These are phyloP conservation scores for Cephus pulcher DNA, from an alignment of 2,888 invertebrate species.

Conservation along the genomic window DNA sequence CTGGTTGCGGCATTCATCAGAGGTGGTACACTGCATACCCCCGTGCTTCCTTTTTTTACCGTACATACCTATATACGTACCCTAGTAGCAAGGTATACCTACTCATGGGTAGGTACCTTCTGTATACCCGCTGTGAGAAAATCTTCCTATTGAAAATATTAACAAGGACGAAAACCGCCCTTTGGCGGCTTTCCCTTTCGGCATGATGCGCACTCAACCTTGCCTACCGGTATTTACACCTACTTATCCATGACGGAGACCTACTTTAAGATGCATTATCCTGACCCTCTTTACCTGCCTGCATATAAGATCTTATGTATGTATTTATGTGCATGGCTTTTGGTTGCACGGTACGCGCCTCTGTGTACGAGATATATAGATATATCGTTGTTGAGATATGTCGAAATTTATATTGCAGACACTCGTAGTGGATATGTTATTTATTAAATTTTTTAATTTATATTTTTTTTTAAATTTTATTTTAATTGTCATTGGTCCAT, in stretches of 20 bases:
- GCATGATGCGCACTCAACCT: slow-evolving; percentile 31
- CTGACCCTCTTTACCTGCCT: slow-evolving; percentile 18
- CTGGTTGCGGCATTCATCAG: slow-evolving; percentile 61
- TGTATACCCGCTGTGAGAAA: slow-evolving; percentile 53
- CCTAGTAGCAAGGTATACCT: background rate
- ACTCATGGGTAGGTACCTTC: background rate
- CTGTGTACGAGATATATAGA: too few species aligned
- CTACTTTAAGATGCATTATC: slow-evolving; percentile 57
- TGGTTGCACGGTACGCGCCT: background rate
- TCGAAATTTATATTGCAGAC: too few species aligned
- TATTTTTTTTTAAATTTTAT: too few species aligned
- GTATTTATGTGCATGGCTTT: background rate
- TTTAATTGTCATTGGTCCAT: too few species aligned
- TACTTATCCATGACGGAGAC: slow-evolving; percentile 38
- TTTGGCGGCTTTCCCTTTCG: slow-evolving; percentile 51
- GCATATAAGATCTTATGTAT: background rate
- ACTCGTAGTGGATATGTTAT: too few species aligned
- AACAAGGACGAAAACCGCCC: slow-evolving; percentile 56
- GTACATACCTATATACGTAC: slow-evolving; percentile 7
- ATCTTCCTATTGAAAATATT: slow-evolving; percentile 63
- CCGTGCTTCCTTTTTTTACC: slow-evolving; percentile 22
- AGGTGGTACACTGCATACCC: slow-evolving; percentile 52
- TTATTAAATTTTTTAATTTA: too few species aligned
- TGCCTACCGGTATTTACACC: slow-evolving; percentile 49
- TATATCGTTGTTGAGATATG: too few species aligned